Percentiles rank a stretch among this genome's conserved stretches.
These are phyloP conservation scores for Brachyalestes nurse DNA, from an alignment of 2,797 vertebrate genomes.

Conservation along the genomic window DNA sequence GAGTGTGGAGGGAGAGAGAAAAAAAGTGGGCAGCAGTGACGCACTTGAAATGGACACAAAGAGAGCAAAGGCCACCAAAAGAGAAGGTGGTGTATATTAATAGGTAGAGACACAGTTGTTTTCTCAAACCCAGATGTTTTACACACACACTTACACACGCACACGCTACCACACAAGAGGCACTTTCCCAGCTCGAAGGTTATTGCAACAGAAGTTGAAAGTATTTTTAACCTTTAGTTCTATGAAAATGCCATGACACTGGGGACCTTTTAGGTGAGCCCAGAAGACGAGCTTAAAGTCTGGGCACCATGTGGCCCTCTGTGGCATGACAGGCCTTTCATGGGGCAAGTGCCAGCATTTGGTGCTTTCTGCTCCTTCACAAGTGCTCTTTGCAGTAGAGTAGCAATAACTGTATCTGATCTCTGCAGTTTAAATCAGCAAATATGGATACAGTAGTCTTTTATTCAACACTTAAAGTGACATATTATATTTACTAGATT, in stretches of 20 bases:
- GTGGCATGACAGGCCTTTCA: neutral
- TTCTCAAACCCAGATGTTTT: conserved; percentile 11
- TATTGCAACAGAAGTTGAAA: conserved; percentile 4
- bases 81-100: neutral
- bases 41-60: conserved; percentile 19
- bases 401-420: neutral
- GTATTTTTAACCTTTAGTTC: conserved; percentile 18
- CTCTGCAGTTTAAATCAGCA: neutral
- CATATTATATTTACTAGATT: no score
- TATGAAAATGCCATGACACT: conserved; percentile 2
- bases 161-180: neutral
- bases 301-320: neutral
- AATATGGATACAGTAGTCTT: neutral
- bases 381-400: neutral
- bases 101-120: neutral
- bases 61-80: neutral
- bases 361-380: neutral
- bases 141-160: neutral
- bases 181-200: conserved; percentile 4
- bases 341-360: neutral
- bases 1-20: neutral
- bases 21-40: conserved; percentile 1
- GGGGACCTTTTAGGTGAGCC: neutral
- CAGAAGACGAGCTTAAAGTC: neutral
- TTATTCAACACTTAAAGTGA: neutral